Evolutionary conservation across 2,113 vertebrate species (phyloP), one percentile per base, ranked within the genome.

Genomic region (Gulo gulo): DNA sequence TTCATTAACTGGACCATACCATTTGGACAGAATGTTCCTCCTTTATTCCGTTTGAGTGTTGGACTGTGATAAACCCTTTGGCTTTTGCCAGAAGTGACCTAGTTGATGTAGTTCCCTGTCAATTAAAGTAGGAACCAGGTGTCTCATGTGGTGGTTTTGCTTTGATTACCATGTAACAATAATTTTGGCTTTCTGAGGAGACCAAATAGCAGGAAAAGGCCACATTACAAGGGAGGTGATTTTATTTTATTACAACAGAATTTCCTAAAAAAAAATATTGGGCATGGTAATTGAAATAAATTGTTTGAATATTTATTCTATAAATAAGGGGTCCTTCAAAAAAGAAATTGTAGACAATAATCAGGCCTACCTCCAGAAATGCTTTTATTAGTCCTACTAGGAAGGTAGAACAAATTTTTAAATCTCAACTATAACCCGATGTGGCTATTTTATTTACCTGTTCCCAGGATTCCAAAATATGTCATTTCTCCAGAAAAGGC

Each of bases 1-100:
- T 94, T 96, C 65, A 96, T 94, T 94, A 92, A 86, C 39, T 88
- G 74, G 42, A 39, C 57, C 13, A 88, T 1, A 76, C 21, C 50
- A 84, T 82, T 71, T 78, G 78, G 78, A 93, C 85, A 39, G 5
- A 73, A 65, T 88, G 29, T 61, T 78, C 26, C 21, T 91, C 10
- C 21, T 79, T 73, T 95, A 92, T 79, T 94, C 24, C 21, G 15
- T 57, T 86, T 57, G 31, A 95, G 9, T 85, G 31, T n/a, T 95
- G 13, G 34, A 16, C 74, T 95, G 47, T 50, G 61, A 91, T 79
- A 80, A 95, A 24, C 20, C 14, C 31, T 59, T 86, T 94, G n/a
- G 31, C 20, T 86, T 95, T 96, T 95, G 29, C 78, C 81, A 91
- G 89, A 94, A 85, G 45, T 93, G 57, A 73, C 45, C n/a, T 36